phyloP scores from a whole-genome alignment of 2,797 vertebrate species.

The Allobates femoralis region DNA sequence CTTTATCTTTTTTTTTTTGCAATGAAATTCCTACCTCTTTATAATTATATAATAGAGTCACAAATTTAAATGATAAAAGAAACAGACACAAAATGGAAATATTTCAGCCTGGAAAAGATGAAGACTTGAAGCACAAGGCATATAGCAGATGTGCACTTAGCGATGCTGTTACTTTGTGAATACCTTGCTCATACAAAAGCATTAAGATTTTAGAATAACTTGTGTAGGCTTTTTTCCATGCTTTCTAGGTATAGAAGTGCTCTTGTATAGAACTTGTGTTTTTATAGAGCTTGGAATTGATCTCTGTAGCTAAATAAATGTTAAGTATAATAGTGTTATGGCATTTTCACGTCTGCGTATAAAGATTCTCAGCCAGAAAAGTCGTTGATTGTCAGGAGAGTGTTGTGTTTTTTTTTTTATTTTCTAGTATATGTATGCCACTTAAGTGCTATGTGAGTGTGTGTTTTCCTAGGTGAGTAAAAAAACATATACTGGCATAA shows the following conservation, averaged over 20 bases:
- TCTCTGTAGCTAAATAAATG: neutral
- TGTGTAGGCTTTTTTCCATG: neutral
- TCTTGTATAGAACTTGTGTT: neutral
- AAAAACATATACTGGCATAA: too few relatives aligned
- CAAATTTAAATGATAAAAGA: conserved; percentile 43
- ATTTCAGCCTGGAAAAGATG: conserved; percentile 1
- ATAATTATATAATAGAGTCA: conserved; percentile 25
- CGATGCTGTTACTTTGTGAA: neutral
- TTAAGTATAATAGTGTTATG: too few relatives aligned
- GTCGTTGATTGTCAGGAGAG: too few relatives aligned
- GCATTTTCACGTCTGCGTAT: too few relatives aligned
- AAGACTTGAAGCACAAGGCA: neutral
- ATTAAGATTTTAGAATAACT: conserved; percentile 9
- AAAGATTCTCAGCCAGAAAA: too few relatives aligned
- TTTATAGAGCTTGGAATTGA: neutral
- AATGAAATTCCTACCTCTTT: conserved; percentile 35
- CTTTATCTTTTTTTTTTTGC: neutral
- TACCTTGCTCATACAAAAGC: conserved; percentile 20
- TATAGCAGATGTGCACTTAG: conserved; percentile 6
- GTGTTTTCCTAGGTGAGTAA: too few relatives aligned
- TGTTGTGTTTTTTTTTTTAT: too few relatives aligned
- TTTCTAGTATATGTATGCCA: too few relatives aligned
- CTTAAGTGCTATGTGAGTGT: too few relatives aligned
- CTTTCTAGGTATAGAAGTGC: neutral
- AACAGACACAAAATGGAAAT: neutral